A percentile compares a stretch with the other conserved stretches of the same genome.
phyloP scores from a whole-genome alignment of 1,140 invertebrate genomes.

The Sycophila sp. region DNA sequence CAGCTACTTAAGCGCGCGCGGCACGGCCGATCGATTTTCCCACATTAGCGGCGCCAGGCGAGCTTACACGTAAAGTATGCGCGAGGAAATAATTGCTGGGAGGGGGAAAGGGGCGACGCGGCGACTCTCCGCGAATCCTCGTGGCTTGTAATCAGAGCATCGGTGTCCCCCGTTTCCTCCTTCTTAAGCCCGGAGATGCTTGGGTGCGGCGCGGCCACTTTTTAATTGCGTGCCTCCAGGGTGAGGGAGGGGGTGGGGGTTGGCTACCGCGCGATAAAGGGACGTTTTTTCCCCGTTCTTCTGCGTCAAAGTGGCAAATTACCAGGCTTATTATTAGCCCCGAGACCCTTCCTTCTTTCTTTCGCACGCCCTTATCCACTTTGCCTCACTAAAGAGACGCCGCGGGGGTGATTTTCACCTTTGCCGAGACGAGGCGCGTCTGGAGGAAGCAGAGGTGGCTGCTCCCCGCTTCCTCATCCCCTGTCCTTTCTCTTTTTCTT shows the following conservation, averaged over 20 bases:
- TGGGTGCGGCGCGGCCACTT: slow-evolving; percentile 43
- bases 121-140: background rate
- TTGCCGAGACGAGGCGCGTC: slow-evolving; percentile 5
- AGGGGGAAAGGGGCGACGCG: background rate
- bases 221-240: slow-evolving; percentile 59
- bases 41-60: too few relatives aligned
- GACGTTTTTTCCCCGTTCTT: slow-evolving; percentile 31
- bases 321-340: slow-evolving; percentile 63
- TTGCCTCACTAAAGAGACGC: slow-evolving; percentile 41
- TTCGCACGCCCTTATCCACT: slow-evolving; percentile 46
- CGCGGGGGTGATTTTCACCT: slow-evolving; percentile 32
- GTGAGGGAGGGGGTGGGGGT: too few relatives aligned
- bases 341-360: slow-evolving; percentile 4
- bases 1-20: too few relatives aligned
- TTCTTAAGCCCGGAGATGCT: too few relatives aligned
- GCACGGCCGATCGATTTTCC: too few relatives aligned
- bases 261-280: slow-evolving; percentile 50
- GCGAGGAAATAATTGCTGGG: slow-evolving; percentile 9
- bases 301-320: slow-evolving; percentile 63
- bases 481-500: slow-evolving; percentile 17
- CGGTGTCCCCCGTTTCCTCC: background rate
- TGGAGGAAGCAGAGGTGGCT: background rate
- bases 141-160: slow-evolving; percentile 43
- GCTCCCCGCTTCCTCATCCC: slow-evolving; percentile 3
- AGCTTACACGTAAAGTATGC: slow-evolving; percentile 20